Evolutionary conservation across 2,888 invertebrate genomes (phyloP), one percentile per base, ranked within the genome.

Genomic region (Lysandra coridon): DNA sequence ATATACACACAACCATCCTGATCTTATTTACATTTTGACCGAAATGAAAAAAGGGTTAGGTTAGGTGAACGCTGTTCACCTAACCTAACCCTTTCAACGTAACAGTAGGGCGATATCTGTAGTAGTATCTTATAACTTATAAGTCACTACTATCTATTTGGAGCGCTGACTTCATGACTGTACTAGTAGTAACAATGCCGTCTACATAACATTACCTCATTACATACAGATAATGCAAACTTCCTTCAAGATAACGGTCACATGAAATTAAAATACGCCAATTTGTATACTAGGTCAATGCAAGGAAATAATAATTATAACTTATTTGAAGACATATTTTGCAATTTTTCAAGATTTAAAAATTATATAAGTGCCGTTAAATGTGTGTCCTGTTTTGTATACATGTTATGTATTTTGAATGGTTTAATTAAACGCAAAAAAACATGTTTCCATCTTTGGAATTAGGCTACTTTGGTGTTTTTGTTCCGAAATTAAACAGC

Each of bases 151-250:
- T 78, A 57, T 80, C 37, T 80, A 76, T 69, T 44, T 64, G 53
- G 64, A 30, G 49, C 77, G 77, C 79, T 80, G 79, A 79, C 79
- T 79, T 80, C 80, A 80, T 60, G 10, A 4, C 4, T 4, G 64
- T 74, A n/a, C 40, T 75, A 62, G 33, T 69, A 78, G 44, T 53
- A 33, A 79, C 77, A 73, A 53, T 23, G 23, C 10, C 44, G 49
- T 79, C 64, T 23, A 44, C 74, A 44, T 44, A 74, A 69, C 14
- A 10, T 69, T 69, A 69, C 40, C 74, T 74, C 74, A 74, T 44
- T 44, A 74, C 74, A 74, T 69, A 44, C 30, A 44, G 44, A 74
- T 40, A 74, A 44, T 44, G 40, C 73, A 73, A 73, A 74, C 74
- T 74, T 74, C 74, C 74, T 74, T 74, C 23, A 17, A 74, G 40